Evolutionary conservation across 2,797 vertebrate genomes (phyloP), one percentile per base, ranked within the genome.

Genomic region (Onychomys torridus): DNA sequence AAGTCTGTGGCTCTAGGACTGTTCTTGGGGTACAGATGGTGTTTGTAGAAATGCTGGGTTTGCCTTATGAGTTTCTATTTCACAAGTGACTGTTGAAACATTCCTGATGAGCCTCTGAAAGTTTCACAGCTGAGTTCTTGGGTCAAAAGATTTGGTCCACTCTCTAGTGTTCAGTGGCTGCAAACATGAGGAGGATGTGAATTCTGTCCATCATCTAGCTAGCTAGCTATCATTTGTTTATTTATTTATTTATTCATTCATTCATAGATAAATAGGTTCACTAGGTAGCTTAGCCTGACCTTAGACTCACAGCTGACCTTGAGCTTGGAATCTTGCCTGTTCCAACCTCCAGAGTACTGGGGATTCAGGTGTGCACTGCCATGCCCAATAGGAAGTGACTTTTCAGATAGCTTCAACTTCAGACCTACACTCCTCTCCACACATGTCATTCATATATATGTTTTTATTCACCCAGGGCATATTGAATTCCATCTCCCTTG

Each of bases 21-120:
- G 90, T 61, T 78, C 81, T 91, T 16, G 2, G 52, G 91, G 57
- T 57, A 5, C 40, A 17, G 4, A 57, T 67, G 27, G 46, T 82
- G 49, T 91, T 96, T 95, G 86, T 85, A 57, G 69, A 71, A 89
- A 63, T 61, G 4, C 67, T 77, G 57, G 40, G 25, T 92, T 95
- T 94, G 37, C 78, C 86, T 89, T 71, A 2, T 16, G 2, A 43
- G 37, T 96, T 96, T 97, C 89, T 95, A n/a, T 89, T 96, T 96
- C 89, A 83, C n/a, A 90, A 85, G 63, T 79, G 77, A 52, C 73
- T 37, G 6, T 91, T 63, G 82, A 34, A 78, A 57, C 61, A 52
- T 27, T 23, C 75, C 69, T 94, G 57, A 79, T 46, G 69, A 57
- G 57, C 6, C 25, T 65, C 63, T 83, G 55, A 71, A 67, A 34